Conservation (phyloP, 2,113 vertebrate species). For the Connochaetes taurinus region DNA sequence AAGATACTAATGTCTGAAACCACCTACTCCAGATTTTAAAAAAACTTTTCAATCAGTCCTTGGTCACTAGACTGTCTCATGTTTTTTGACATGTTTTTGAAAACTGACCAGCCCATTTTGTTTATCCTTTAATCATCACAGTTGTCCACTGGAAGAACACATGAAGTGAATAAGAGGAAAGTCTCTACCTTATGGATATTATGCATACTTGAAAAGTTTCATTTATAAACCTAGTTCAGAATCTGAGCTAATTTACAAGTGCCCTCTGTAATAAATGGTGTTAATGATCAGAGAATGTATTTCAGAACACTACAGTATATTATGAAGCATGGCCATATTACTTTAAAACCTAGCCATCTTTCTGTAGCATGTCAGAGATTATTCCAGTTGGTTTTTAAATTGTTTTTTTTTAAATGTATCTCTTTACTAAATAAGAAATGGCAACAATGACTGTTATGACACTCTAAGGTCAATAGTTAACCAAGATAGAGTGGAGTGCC, state of each 20-base stretch:
- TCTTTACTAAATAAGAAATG: slow-evolving; percentile 38
- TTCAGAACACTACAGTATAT: slow-evolving; percentile 56
- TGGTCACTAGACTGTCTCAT: slow-evolving; percentile 45
- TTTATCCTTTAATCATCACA: slow-evolving; percentile 57
- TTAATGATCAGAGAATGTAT: slow-evolving; percentile 75
- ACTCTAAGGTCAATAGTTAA: neutral
- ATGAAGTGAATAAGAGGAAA: slow-evolving; percentile 50
- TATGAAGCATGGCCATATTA: slow-evolving; percentile 68
- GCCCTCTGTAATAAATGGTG: slow-evolving; percentile 68
- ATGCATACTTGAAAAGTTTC: slow-evolving; percentile 71
- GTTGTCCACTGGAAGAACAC: slow-evolving; percentile 53
- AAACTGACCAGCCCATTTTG: slow-evolving; percentile 56
- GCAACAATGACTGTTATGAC: slow-evolving; percentile 13
- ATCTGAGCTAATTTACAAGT: slow-evolving; percentile 70
- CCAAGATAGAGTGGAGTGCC: slow-evolving; percentile 36
- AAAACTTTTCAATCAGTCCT: slow-evolving; percentile 66
- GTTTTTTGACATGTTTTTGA: slow-evolving; percentile 65
- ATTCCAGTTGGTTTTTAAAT: slow-evolving; percentile 63
- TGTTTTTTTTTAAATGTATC: slow-evolving; percentile 43
- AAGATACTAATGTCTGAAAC: neutral
- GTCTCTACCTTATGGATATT: slow-evolving; percentile 58
- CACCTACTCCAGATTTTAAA: neutral
- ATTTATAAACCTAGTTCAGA: slow-evolving; percentile 68
- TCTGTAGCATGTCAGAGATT: slow-evolving; percentile 69
- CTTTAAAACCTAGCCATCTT: slow-evolving; percentile 50